Evolutionary conservation across 2,797 vertebrate species (phyloP).

Genomic region (Synanceia verrucosa): DNA sequence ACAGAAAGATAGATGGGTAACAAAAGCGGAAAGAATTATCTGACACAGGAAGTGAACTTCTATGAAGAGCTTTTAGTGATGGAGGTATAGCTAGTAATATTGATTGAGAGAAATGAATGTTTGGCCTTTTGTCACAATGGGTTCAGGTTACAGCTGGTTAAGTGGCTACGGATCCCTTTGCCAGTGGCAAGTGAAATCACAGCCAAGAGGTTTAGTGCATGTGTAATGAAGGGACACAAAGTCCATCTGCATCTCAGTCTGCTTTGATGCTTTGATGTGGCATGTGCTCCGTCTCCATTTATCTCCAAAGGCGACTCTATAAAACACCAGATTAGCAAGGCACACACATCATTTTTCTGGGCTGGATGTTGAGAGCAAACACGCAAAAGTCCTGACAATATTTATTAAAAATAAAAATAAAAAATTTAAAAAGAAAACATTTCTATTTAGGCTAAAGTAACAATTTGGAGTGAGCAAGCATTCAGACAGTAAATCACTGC

Average conservation of each 20-base stretch:
- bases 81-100: conserved; percentile 47
- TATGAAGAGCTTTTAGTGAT: conserved; percentile 52
- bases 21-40: conserved; percentile 46
- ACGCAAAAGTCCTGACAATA: neutral
- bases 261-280: conserved; percentile 71
- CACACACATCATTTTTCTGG: conserved; percentile 39
- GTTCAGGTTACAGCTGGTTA: conserved; percentile 72
- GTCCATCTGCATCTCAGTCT: conserved; percentile 78
- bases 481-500: neutral
- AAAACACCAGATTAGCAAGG: conserved; percentile 55
- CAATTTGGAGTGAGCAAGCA: neutral
- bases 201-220: conserved; percentile 73
- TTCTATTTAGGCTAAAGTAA: neutral
- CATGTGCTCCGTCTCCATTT: conserved; percentile 51
- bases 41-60: conserved; percentile 65
- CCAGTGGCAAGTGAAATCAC: conserved; percentile 68
- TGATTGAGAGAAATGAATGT: conserved; percentile 67
- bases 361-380: conserved; percentile 7
- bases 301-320: conserved; percentile 55
- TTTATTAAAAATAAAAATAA: conserved; percentile 27
- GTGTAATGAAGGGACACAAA: conserved; percentile 76
- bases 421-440: neutral
- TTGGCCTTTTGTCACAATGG: conserved; percentile 63
- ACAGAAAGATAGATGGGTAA: conserved; percentile 19
- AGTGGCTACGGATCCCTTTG: conserved; percentile 67